Base-by-base conservation (phyloP, 2,888 invertebrate species). In the Cryptocheilus praepositus region DNA sequence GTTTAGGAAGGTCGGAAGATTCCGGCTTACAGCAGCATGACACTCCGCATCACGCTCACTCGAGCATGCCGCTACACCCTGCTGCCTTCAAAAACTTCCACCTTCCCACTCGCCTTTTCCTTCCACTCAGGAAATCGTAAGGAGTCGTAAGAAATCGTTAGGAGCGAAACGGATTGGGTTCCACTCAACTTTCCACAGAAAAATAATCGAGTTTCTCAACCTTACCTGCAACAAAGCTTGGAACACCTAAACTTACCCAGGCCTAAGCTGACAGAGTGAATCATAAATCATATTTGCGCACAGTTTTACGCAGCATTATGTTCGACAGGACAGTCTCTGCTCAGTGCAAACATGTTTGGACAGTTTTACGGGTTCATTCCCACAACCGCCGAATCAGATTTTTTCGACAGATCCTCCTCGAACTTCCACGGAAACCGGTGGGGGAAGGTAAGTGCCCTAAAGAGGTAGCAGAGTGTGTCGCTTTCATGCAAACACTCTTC, bases 31-130 rank as follows among this genome's bases (percentile, higher is more conserved):
- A 16, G 49, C 43, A 70, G 66, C 72, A 62, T 73, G 72, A 73
- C 70, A 73, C 67, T 61, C 63, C 61, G 62, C 64, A 73, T 70
- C 70, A 70, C 64, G 70, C 70, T 70, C 64, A 56, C 70, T 67
- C 73, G 64, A 70, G 70, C 67, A 70, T 73, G 64, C 73, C 49
- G 64, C 70, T 60, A 67, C 67, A 70, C 67, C 64, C 62, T 61
- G 60, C 53, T 67, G 67, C 67, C 59, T 68, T 62, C 71, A 56
- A 49, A 49, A 49, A 49, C 49, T 49, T 49, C 49, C 49, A 49
- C 49, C 49, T 49, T 49, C 49, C 18, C 49, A 18, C 1, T 49
- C 49, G 49, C 49, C 49, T 49, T 5, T 13, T 49, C 49, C 49
- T 18, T 16, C 13, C 16, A 16, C 49, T 13, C 16, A 4, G 49